phyloP scores from a whole-genome alignment of 2,888 invertebrate genomes.

The Flexamia atlantica region DNA sequence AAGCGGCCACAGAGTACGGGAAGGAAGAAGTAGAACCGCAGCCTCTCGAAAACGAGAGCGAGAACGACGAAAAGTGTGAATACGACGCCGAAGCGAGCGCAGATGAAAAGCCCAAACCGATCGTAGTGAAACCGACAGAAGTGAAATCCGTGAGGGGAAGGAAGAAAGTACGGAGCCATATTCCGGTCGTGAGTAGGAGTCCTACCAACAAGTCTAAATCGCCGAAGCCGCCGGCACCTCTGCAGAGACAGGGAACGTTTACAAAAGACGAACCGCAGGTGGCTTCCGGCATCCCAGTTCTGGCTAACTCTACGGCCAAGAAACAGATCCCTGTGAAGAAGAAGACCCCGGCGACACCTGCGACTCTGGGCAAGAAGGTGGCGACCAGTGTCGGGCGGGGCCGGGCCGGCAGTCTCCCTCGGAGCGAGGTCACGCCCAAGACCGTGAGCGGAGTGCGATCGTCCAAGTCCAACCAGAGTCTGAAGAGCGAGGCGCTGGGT shows the following conservation, averaged over 20 bases:
- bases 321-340: slow-evolving; percentile 61
- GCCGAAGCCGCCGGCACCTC: slow-evolving; percentile 52
- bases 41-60: slow-evolving; percentile 54
- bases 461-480: slow-evolving; percentile 70
- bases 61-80: slow-evolving; percentile 44
- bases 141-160: slow-evolving; percentile 66
- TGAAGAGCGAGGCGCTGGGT: slow-evolving; percentile 67
- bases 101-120: slow-evolving; percentile 57
- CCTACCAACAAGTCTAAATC: slow-evolving; percentile 70
- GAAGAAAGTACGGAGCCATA: slow-evolving; percentile 67
- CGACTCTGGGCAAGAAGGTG: slow-evolving; percentile 66
- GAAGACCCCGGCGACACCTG: slow-evolving; percentile 42
- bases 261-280: slow-evolving; percentile 87
- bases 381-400: slow-evolving; percentile 66
- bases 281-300: slow-evolving; percentile 69
- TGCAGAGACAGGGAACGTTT: slow-evolving; percentile 83
- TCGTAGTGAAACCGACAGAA: slow-evolving; percentile 66
- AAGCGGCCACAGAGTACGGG: neutral
- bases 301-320: slow-evolving; percentile 37
- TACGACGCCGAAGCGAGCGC: slow-evolving; percentile 56
- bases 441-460: slow-evolving; percentile 66
- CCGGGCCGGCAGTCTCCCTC: slow-evolving; percentile 68
- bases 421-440: slow-evolving; percentile 56
- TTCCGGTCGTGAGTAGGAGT: slow-evolving; percentile 67
- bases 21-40: slow-evolving; percentile 27